These are phyloP conservation scores for Automeris io DNA, from an alignment of 2,888 invertebrate species.

Conservation along the genomic window DNA sequence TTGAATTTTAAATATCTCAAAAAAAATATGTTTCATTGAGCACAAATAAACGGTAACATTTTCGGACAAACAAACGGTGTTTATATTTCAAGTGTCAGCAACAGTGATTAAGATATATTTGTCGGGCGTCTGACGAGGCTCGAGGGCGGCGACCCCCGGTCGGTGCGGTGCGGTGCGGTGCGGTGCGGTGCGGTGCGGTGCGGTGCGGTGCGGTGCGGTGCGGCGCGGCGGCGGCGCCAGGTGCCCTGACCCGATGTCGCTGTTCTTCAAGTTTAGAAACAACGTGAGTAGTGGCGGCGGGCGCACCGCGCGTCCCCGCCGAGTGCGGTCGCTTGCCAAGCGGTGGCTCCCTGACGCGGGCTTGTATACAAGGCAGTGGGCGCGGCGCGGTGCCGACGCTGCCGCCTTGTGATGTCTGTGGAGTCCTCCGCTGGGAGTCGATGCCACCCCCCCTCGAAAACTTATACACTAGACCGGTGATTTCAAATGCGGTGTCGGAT, in stretches of 20 bases:
- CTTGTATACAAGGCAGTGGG: not conserved
- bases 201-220: constrained; percentile 14
- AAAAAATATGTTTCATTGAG: too few species aligned
- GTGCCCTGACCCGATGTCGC: constrained; percentile 50
- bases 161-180: constrained; percentile 4
- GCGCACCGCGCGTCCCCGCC: constrained; percentile 1
- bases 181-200: constrained; percentile 12
- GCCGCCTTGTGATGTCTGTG: too few species aligned
- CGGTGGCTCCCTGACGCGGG: not conserved
- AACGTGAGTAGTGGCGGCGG: constrained; percentile 52
- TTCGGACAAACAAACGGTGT: too few species aligned
- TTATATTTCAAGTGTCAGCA: too few species aligned
- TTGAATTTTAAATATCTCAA: too few species aligned
- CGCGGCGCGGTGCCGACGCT: too few species aligned
- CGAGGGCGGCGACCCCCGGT: constrained; percentile 12
- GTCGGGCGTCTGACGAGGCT: constrained; percentile 1
- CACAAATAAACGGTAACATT: too few species aligned
- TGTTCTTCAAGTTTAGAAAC: constrained; percentile 75
- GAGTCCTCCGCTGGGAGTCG: too few species aligned
- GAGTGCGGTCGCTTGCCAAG: constrained; percentile 7
- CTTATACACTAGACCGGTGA: too few species aligned
- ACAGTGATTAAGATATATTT: too few species aligned
- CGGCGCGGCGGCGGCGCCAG: constrained; percentile 33
- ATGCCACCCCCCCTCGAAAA: too few species aligned
- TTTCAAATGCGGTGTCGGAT: too few species aligned